Conservation (phyloP, 2,888 invertebrate species). For the Stegana nigrithorax region DNA sequence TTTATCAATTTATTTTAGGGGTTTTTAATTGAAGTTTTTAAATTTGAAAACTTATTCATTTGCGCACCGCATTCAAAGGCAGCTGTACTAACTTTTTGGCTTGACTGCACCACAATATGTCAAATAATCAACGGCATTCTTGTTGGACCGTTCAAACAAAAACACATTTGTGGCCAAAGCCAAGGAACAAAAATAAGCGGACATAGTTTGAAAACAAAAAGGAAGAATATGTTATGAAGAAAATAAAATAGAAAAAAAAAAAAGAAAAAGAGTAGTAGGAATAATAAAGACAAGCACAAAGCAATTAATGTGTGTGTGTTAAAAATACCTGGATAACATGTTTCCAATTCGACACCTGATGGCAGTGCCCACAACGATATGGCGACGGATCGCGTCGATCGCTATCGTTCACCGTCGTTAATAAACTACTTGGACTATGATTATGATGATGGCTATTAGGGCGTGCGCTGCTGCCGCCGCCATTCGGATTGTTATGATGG, state of each 20-base stretch:
- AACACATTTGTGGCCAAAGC: no score
- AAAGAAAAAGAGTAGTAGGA: neutral
- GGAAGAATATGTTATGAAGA: neutral
- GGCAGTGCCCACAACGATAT: constrained; percentile 83
- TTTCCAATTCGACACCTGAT: constrained; percentile 86
- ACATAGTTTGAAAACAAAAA: neutral
- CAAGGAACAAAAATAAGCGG: constrained; percentile 29
- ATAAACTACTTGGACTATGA: constrained; percentile 54
- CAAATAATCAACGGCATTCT: no score
- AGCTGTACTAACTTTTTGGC: no score
- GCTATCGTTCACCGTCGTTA: constrained; percentile 62
- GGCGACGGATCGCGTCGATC: constrained; percentile 72
- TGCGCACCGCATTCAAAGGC: no score
- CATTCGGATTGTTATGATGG: neutral
- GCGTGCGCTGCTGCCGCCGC: constrained; percentile 7
- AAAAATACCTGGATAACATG: constrained; percentile 83
- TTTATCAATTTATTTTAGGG: no score
- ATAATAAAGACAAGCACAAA: constrained; percentile 14
- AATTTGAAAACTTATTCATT: neutral
- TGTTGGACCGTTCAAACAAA: no score
- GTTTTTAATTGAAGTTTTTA: no score
- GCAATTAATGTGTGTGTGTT: constrained; percentile 26
- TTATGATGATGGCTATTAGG: constrained; percentile 40
- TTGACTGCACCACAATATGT: no score
- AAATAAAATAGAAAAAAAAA: constrained; percentile 38